Percentiles rank a stretch among this genome's conserved stretches.
Conservation (phyloP, 2,888 invertebrate genomes). For the Cheilosia impressa region DNA sequence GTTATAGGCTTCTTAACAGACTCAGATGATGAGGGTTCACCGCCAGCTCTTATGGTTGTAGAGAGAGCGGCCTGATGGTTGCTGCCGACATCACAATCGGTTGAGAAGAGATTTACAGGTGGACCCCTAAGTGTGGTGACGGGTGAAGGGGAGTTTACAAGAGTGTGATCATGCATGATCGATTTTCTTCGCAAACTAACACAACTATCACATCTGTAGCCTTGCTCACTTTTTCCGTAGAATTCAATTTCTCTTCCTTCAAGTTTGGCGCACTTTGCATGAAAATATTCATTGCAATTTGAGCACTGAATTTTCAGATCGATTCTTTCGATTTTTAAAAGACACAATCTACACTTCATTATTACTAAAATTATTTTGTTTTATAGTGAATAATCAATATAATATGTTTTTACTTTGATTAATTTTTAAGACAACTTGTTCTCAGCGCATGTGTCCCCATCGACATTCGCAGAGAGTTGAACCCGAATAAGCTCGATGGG, state of each 20-base stretch:
- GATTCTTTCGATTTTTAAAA: neutral
- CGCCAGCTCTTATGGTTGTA: conserved; percentile 1
- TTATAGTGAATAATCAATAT: no score
- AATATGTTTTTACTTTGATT: no score
- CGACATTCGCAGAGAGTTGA: no score
- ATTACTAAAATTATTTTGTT: neutral
- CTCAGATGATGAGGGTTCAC: neutral
- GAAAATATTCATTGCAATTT: conserved; percentile 15
- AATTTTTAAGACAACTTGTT: no score
- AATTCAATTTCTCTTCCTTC: conserved; percentile 17
- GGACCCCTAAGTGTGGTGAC: neutral
- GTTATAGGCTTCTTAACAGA: conserved; percentile 1
- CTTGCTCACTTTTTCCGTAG: conserved; percentile 19
- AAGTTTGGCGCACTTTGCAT: conserved; percentile 28
- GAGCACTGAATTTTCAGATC: conserved; percentile 7
- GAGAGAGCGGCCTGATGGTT: neutral
- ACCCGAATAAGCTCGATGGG: no score
- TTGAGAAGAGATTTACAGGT: neutral
- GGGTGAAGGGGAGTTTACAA: conserved; percentile 1
- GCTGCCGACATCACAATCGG: neutral
- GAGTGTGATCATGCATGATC: neutral
- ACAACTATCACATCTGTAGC: conserved; percentile 27
- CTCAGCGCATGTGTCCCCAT: no score
- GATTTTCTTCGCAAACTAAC: conserved; percentile 4
- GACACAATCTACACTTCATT: conserved; percentile 19